Base-by-base conservation (phyloP, 2,113 vertebrate genomes). In the Xenopus borealis region DNA sequence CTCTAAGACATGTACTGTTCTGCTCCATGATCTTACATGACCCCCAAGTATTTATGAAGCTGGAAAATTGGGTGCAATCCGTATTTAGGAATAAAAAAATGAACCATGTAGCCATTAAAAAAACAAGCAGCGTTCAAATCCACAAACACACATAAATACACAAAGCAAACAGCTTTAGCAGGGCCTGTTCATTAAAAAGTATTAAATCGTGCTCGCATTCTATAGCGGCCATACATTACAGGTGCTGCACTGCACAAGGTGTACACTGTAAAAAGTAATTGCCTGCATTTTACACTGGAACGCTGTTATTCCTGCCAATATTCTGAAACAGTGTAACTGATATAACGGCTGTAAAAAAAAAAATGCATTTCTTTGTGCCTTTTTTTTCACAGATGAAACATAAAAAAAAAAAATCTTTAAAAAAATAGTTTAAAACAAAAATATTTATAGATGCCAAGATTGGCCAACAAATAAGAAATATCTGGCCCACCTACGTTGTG, bases 231-330 rank as follows among this genome's bases (percentile, higher is more conserved):
- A 20, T 19, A 46, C 65, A 13, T 59, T 76, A 76, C 74, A 76
- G 74, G 74, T 76, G 74, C 66, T 53, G 46, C 61, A 59, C 74
- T 18, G 59, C 66, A 76, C 74, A 76, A 76, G 74, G 74, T 76
- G 74, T 76, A 76, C 74, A 64, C 67, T 64, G 66, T 76, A 76
- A 76, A 76, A 76, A 76, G 74, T 76, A 76, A 76, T 76, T 76
- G 74, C 66, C 47, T 55, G 23, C 17, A 44, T 64, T 76, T 76
- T 76, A 76, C 74, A 76, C 66, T 76, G 74, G 74, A 70, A 76
- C 66, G 55, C 74, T 76, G 67, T 76, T 64, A 45, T 30, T 70
- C 50, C 67, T 70, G 67, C 74, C 74, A 76, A 76, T 58, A 70
- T 70, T 76, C 66, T 70, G 59, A 69, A 70, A 76, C 74, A 16